Evolutionary conservation across 2,113 vertebrate species (phyloP), one percentile per base, ranked within the genome.

Genomic region (Austrofundulus limnaeus): DNA sequence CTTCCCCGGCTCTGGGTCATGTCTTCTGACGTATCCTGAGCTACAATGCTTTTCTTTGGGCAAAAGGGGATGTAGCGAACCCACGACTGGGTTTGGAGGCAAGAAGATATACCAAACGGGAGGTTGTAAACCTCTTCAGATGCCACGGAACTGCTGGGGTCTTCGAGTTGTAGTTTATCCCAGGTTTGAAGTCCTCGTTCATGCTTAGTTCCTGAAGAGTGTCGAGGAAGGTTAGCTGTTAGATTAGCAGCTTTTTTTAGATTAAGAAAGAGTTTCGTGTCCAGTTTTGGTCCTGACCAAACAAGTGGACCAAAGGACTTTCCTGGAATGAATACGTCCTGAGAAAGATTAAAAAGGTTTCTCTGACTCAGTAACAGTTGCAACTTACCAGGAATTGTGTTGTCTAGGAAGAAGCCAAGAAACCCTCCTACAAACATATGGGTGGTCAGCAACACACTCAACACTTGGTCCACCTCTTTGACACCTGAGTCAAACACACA

Each of bases 341-440:
- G n/a, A 0, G 23, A 39, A 39, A 34, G 11, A 12, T 34, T 28
- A 31, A 16, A 14, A 16, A 34, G 5, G 10, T n/a, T 2, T 9
- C 6, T 42, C 17, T 46, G 2, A 74, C 53, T 41, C 23, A 25
- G 25, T 16, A 20, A 48, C 37, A 0, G 46, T 2, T 47, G 0
- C 1, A 39, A 11, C 77, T 86, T 92, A 98, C 96, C 96, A 38
- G 95, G 95, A 72, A 98, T 93, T 50, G 95, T 98, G 88, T 98
- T 98, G 79, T 99, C 97, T 10, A 99, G 84, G 25, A 96, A 5
- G 70, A 96, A 97, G 17, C 94, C 95, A 49, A 96, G 88, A 79
- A 95, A 91, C 14, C 97, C 96, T 15, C 96, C 95, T 0, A 98
- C 89, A 70, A 98, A 99, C 96, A 98, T 98, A 66, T 92, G 90